Conservation (phyloP, 1,140 invertebrate species). For the Musca domestica region DNA sequence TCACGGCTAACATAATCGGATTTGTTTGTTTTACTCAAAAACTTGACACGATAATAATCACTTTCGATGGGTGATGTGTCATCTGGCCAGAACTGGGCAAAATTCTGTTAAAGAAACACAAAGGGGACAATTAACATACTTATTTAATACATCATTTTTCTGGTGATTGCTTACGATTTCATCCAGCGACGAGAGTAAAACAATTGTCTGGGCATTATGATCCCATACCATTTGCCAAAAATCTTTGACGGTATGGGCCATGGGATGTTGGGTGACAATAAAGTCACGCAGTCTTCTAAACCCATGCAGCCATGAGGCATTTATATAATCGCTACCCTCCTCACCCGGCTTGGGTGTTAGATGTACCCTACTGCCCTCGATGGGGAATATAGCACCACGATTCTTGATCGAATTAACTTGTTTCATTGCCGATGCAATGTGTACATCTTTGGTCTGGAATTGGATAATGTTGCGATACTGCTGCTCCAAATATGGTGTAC, state of each 20-base stretch:
- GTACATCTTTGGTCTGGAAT: slow-evolving; percentile 82
- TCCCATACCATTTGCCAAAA: slow-evolving; percentile 98
- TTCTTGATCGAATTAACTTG: slow-evolving; percentile 85
- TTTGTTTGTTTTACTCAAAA: slow-evolving; percentile 56
- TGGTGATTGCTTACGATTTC: slow-evolving; percentile 56
- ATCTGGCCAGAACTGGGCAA: slow-evolving; percentile 53
- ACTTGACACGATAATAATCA: slow-evolving; percentile 53
- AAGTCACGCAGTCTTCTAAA: slow-evolving; percentile 81
- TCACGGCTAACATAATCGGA: slow-evolving; percentile 67
- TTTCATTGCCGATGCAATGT: slow-evolving; percentile 81
- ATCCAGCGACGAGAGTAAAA: slow-evolving; percentile 73
- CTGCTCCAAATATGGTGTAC: slow-evolving; percentile 56
- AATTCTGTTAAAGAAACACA: slow-evolving; percentile 40
- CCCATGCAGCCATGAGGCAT: slow-evolving; percentile 88
- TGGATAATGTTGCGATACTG: slow-evolving; percentile 73
- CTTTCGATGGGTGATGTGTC: slow-evolving; percentile 51
- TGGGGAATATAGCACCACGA: slow-evolving; percentile 75
- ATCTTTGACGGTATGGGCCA: slow-evolving; percentile 74
- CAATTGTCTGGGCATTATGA: slow-evolving; percentile 87
- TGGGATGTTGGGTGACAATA: slow-evolving; percentile 88
- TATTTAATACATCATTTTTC: too few species aligned
- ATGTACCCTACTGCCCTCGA: slow-evolving; percentile 83
- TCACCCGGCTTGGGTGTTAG: slow-evolving; percentile 89
- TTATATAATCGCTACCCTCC: slow-evolving; percentile 94
- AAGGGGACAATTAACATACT: too few species aligned